Evolutionary conservation across 2,888 invertebrate genomes (phyloP).

Genomic region (Phasia obesa): DNA sequence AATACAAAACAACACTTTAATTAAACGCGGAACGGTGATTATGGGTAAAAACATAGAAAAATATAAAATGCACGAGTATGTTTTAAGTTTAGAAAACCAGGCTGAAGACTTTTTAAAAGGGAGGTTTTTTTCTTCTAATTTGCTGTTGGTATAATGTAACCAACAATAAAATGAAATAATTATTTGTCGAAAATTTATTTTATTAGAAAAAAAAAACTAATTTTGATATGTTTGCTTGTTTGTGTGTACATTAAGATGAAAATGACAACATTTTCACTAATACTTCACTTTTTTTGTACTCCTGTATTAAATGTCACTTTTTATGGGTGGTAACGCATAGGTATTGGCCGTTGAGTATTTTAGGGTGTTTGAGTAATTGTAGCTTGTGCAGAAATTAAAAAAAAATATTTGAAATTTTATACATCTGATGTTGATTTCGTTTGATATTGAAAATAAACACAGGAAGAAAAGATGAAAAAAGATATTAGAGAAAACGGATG

Average conservation of each 20-base stretch:
- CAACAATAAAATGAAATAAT: slow-evolving; percentile 14
- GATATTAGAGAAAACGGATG: background rate
- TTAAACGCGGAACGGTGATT: slow-evolving; percentile 62
- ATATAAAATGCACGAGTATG: slow-evolving; percentile 27
- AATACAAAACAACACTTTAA: slow-evolving; percentile 47
- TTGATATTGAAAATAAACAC: slow-evolving; percentile 45
- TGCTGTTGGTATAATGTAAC: slow-evolving; percentile 39
- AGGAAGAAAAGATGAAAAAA: slow-evolving; percentile 26
- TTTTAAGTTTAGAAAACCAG: slow-evolving; percentile 16
- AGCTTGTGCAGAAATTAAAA: slow-evolving; percentile 30
- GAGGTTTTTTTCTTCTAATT: background rate
- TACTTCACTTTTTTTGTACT: too few relatives aligned
- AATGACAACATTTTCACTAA: background rate
- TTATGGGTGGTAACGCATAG: background rate
- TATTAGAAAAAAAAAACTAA: slow-evolving; percentile 44
- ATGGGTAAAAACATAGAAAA: slow-evolving; percentile 27
- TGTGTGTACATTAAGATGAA: too few relatives aligned
- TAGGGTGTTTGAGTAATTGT: slow-evolving; percentile 13
- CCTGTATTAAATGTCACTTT: slow-evolving; percentile 46
- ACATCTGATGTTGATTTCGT: slow-evolving; percentile 57
- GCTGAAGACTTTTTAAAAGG: background rate
- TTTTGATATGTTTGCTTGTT: too few relatives aligned
- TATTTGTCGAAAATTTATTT: slow-evolving; percentile 54
- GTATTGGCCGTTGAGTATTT: background rate
- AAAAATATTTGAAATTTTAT: slow-evolving; percentile 53